Evolutionary conservation across 2,113 vertebrate genomes (phyloP).

Genomic region (Oenanthe melanoleuca): DNA sequence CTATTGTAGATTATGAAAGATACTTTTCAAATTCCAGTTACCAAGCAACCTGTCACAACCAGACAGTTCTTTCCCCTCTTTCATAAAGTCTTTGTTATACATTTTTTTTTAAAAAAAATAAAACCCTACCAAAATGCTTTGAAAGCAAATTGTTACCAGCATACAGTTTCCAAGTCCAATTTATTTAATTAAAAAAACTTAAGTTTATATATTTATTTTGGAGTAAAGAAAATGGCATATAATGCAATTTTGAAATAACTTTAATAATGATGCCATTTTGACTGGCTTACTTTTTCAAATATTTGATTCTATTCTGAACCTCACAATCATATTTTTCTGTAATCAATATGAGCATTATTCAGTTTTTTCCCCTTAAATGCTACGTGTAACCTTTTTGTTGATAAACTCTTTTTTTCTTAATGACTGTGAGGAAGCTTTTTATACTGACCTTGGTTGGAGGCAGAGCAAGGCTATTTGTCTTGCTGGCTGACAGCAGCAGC

Average conservation of each 20-base stretch:
- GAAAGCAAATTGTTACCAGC: background rate
- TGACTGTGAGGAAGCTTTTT: background rate
- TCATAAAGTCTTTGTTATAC: background rate
- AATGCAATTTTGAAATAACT: background rate
- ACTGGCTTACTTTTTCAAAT: background rate
- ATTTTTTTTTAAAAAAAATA: background rate
- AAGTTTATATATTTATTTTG: background rate
- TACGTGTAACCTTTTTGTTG: background rate
- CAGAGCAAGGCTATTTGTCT: background rate
- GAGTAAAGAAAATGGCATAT: background rate
- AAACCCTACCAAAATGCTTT: background rate
- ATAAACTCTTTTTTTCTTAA: background rate
- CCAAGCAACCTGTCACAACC: background rate
- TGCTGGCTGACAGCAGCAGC: background rate
- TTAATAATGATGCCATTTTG: background rate
- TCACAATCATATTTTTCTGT: background rate
- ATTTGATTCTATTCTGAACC: background rate
- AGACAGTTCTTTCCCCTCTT: background rate
- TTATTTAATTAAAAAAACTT: background rate
- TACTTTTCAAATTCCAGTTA: background rate
- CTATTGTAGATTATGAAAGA: background rate
- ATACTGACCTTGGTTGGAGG: background rate
- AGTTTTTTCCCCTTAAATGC: background rate
- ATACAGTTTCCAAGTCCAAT: background rate
- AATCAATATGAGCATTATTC: background rate